A percentile compares a stretch with the other conserved stretches of the same genome.
These are phyloP conservation scores for Mystacides longicornis DNA, from an alignment of 2,888 invertebrate genomes.

Conservation along the genomic window DNA sequence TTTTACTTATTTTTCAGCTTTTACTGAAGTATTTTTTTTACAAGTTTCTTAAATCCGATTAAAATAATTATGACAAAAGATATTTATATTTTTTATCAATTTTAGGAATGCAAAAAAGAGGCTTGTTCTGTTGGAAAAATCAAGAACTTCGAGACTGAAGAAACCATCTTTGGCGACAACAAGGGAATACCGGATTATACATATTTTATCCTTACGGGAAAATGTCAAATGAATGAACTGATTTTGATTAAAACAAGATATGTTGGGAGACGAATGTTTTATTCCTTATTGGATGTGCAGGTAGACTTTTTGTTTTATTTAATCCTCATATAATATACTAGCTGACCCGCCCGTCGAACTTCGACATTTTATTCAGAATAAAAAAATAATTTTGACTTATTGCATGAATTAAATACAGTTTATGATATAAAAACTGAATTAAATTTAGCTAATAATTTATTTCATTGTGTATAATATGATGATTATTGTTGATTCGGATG, in stretches of 20 bases:
- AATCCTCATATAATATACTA: too few species aligned
- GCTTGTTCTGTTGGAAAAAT: conserved; percentile 47
- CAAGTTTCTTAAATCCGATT: neutral
- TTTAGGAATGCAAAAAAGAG: conserved; percentile 51
- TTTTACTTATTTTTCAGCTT: conserved; percentile 57
- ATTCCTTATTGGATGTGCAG: conserved; percentile 43
- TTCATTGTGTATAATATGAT: too few species aligned
- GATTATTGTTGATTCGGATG: too few species aligned
- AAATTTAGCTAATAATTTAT: too few species aligned
- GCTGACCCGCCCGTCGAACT: too few species aligned
- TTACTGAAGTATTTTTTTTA: conserved; percentile 41
- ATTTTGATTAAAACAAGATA: conserved; percentile 39
- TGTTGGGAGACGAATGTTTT: conserved; percentile 36
- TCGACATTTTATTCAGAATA: too few species aligned
- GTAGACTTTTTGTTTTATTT: too few species aligned
- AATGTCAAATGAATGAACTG: conserved; percentile 49
- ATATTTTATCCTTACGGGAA: conserved; percentile 42
- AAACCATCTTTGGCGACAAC: conserved; percentile 27
- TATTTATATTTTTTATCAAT: neutral
- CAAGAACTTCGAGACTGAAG: conserved; percentile 14
- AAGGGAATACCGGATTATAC: conserved; percentile 35
- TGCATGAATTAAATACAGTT: too few species aligned
- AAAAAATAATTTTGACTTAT: too few species aligned
- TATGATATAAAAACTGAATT: too few species aligned
- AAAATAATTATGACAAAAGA: neutral